Percentiles rank a stretch among this genome's conserved stretches.
Conservation (phyloP, 2,113 vertebrate genomes). For the Baryphthengus martii region DNA sequence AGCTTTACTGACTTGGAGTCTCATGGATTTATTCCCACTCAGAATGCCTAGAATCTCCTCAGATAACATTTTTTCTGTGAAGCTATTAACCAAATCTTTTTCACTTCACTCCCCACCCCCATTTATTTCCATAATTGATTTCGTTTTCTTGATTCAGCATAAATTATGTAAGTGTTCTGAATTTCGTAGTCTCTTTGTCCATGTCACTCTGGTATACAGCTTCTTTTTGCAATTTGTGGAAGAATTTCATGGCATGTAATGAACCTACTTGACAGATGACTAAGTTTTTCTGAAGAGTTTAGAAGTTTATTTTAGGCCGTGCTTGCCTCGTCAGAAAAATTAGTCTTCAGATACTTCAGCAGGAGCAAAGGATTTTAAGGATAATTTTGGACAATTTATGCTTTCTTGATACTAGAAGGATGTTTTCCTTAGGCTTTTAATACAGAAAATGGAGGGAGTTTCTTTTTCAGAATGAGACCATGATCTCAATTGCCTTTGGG, state of each 20-base stretch:
- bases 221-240: background rate
- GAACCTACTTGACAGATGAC: background rate
- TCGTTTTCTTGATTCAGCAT: background rate
- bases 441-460: background rate
- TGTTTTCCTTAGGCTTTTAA: background rate
- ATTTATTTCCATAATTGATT: slow-evolving; percentile 33
- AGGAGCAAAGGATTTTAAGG: background rate
- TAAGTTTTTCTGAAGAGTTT: background rate
- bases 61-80: background rate
- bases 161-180: slow-evolving; percentile 21
- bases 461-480: background rate
- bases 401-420: background rate
- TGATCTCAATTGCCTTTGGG: background rate
- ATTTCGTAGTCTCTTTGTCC: slow-evolving; percentile 12
- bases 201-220: background rate
- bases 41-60: background rate
- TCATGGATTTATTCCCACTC: background rate
- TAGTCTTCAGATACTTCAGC: background rate
- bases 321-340: background rate
- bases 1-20: background rate
- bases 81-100: slow-evolving; percentile 8
- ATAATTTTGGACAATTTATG: background rate
- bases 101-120: background rate
- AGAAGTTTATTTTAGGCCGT: background rate
- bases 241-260: background rate